Conservation (phyloP, 2,797 vertebrate genomes). For the Bovichtus variegatus region DNA sequence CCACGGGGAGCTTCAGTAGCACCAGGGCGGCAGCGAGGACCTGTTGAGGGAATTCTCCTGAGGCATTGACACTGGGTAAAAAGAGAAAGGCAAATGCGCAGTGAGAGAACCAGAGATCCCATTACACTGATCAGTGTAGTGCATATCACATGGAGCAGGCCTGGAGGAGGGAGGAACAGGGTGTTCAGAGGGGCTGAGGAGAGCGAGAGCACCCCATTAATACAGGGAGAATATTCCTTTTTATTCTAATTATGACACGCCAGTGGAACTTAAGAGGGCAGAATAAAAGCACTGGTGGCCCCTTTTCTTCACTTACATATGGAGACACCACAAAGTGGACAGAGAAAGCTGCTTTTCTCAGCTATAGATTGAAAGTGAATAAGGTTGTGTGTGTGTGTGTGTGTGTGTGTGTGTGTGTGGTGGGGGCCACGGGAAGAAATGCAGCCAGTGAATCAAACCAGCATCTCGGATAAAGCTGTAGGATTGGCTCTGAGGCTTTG, state of each 20-base stretch:
- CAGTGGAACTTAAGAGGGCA: constrained; percentile 34
- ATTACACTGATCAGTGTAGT: constrained; percentile 67
- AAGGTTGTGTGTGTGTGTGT: not conserved
- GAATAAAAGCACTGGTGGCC: constrained; percentile 52
- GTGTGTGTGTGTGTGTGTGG: not conserved
- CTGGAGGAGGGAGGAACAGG: constrained; percentile 32
- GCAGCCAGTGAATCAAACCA: constrained; percentile 73
- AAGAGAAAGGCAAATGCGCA: constrained; percentile 77
- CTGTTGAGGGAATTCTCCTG: constrained; percentile 56
- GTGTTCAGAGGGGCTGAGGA: constrained; percentile 50
- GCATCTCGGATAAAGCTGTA: constrained; percentile 75
- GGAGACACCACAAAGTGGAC: constrained; percentile 31
- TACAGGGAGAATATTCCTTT: constrained; percentile 77
- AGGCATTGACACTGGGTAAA: constrained; percentile 64
- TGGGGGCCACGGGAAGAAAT: constrained; percentile 73
- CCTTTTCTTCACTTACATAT: constrained; percentile 30
- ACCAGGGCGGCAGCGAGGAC: constrained; percentile 40
- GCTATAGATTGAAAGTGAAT: constrained; percentile 35
- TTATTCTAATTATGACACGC: constrained; percentile 74
- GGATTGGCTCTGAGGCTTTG: constrained; percentile 78
- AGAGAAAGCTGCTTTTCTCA: constrained; percentile 34
- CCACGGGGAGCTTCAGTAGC: constrained; percentile 42
- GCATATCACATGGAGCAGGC: constrained; percentile 48
- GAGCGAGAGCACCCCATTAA: constrained; percentile 62
- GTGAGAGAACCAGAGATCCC: constrained; percentile 68